Percentiles rank a stretch among this genome's conserved stretches.
phyloP scores from a whole-genome alignment of 1,140 invertebrate species.

The Medauroidea extradentata region DNA sequence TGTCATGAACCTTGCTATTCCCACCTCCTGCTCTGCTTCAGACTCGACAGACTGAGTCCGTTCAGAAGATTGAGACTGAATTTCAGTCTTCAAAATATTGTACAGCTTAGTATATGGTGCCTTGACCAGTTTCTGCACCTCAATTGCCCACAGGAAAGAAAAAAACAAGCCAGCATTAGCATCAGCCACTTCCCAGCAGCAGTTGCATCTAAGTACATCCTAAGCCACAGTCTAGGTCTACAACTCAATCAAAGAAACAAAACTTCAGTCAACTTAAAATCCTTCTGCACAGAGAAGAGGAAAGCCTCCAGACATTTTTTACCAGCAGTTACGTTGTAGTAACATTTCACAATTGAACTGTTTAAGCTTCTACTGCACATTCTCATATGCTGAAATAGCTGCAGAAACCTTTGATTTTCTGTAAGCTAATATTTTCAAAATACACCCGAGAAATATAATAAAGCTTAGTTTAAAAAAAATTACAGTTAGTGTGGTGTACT shows the following conservation, averaged over 20 bases:
- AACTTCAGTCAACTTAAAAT: neutral
- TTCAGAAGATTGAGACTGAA: slow-evolving; percentile 34
- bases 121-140: slow-evolving; percentile 74
- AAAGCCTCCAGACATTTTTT: too few relatives aligned
- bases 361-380: too few relatives aligned
- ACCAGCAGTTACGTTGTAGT: too few relatives aligned
- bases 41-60: slow-evolving; percentile 3
- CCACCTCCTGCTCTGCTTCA: slow-evolving; percentile 46
- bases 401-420: too few relatives aligned
- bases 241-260: neutral
- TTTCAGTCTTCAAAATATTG: slow-evolving; percentile 89
- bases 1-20: slow-evolving; percentile 4
- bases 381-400: too few relatives aligned
- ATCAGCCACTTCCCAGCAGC: slow-evolving; percentile 21
- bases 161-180: slow-evolving; percentile 10
- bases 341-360: too few relatives aligned
- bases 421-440: too few relatives aligned
- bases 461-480: too few relatives aligned
- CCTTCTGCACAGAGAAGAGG: neutral
- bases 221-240: too few relatives aligned
- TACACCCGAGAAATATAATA: too few relatives aligned
- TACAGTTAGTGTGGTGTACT: too few relatives aligned
- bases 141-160: neutral
- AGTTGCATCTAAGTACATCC: neutral
- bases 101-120: slow-evolving; percentile 92